Base-by-base conservation (phyloP, 2,888 invertebrate species). In the Tuta absoluta region DNA sequence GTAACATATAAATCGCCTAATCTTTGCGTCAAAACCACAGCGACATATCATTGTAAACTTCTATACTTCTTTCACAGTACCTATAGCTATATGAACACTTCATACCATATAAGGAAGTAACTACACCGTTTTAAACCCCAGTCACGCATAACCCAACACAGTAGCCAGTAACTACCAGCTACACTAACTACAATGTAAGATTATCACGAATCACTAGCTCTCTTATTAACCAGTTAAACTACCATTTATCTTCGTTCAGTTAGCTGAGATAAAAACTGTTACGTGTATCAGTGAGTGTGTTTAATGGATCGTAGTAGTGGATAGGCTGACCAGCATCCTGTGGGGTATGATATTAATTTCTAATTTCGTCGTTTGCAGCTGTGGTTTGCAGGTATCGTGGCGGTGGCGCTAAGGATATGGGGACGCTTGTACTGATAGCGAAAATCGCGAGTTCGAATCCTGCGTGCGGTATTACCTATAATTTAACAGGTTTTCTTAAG, bases 231-330 rank as follows among this genome's bases (percentile, higher is more conserved):
- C 64, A 66, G 33, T 66, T 58, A 66, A 66, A 58, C 24, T 17
- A 62, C 63, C 51, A 66, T 66, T 66, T 57, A 66, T 66, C 66
- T 66, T 62, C 37, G 41, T 66, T 63, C 66, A 66, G 62, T 66
- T 66, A 66, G 56, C 63, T 49, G 61, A 57, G 48, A 62, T 33
- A 57, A 64, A 64, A 66, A 49, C 63, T 21, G 11, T 23, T 49
- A 63, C 58, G 28, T 63, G 63, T 61, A 56, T 11, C 41, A 12
- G 53, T 14, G 12, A 11, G 12, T 7, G 24, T 7, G n/a, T 21
- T 53, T n/a, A 21, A 19, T 19, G 19, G 19, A 19, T 17, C 17
- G 49, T 21, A 48, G 48, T n/a, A 1, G 2, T 1, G 8, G 37
- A 58, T n/a, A 56, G 53, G n/a, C 0, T 0, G 28, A 33, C 33